Evolutionary conservation across 1,140 invertebrate species (phyloP).

Genomic region (Stratiolaelaps scimitus): DNA sequence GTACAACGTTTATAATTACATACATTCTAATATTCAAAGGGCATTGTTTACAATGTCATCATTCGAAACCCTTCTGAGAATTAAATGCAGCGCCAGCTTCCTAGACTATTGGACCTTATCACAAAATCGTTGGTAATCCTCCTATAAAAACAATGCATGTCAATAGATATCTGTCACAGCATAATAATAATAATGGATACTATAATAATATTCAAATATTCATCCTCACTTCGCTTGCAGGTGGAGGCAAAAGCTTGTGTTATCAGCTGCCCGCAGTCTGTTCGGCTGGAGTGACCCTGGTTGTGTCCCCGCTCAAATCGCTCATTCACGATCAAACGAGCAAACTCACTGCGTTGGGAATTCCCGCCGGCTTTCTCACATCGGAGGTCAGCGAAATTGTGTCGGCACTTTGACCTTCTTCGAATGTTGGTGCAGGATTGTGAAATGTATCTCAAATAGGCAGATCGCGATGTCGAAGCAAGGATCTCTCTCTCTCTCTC

Average conservation of each 20-base stretch:
- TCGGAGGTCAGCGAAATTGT: slow-evolving; percentile 2
- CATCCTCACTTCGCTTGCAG: slow-evolving; percentile 36
- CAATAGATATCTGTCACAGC: too few species aligned
- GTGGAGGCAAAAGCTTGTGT: slow-evolving; percentile 91
- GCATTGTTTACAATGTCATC: too few species aligned
- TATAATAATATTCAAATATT: slow-evolving; percentile 22
- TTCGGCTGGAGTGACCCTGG: slow-evolving; percentile 65
- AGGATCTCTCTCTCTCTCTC: too few species aligned
- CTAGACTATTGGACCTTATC: too few species aligned
- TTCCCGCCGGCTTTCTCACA: background rate
- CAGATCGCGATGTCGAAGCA: slow-evolving; percentile 34
- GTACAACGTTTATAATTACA: too few species aligned
- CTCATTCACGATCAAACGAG: slow-evolving; percentile 89
- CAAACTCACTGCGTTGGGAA: slow-evolving; percentile 62
- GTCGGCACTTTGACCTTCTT: too few species aligned
- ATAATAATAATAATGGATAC: background rate
- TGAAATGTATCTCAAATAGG: background rate
- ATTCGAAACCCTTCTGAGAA: too few species aligned
- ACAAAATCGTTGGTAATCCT: too few species aligned
- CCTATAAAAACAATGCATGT: too few species aligned
- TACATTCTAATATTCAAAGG: too few species aligned
- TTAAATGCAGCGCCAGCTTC: too few species aligned
- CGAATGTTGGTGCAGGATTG: background rate
- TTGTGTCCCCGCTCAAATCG: slow-evolving; percentile 85
- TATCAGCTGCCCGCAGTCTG: slow-evolving; percentile 64